Conservation (phyloP, 2,888 invertebrate genomes). For the Lasioglossum figueresi region DNA sequence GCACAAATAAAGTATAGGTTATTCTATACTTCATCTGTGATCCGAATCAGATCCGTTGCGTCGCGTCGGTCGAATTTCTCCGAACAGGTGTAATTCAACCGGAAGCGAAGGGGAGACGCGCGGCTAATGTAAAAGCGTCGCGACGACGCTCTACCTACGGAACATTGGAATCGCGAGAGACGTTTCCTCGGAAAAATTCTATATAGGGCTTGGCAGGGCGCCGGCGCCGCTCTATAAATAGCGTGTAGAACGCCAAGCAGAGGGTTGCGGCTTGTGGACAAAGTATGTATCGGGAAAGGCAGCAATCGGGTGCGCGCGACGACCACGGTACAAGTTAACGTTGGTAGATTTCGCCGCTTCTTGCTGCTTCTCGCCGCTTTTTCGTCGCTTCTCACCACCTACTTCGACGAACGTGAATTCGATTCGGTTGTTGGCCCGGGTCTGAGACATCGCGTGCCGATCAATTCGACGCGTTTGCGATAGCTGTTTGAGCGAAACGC, state of each 20-base stretch:
- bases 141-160: not conserved
- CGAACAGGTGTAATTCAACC: not conserved
- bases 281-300: constrained; percentile 54
- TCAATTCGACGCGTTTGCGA: constrained; percentile 38
- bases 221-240: constrained; percentile 78
- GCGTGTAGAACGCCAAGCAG: constrained; percentile 60
- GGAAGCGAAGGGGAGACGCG: not conserved
- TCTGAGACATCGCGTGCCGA: constrained; percentile 34
- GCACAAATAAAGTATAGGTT: too few species aligned
- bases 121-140: not conserved
- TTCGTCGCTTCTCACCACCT: constrained; percentile 28
- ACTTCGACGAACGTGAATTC: constrained; percentile 14
- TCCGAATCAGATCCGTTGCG: not conserved
- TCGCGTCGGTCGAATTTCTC: not conserved
- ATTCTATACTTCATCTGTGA: too few species aligned
- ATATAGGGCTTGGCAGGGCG: constrained; percentile 74
- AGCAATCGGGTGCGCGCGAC: constrained; percentile 46
- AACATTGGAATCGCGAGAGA: not conserved
- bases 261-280: constrained; percentile 51
- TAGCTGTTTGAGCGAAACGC: constrained; percentile 1
- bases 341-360: constrained; percentile 43
- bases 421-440: constrained; percentile 9
- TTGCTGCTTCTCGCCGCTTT: constrained; percentile 3
- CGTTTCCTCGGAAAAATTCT: constrained; percentile 61
- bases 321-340: constrained; percentile 51